Percentiles rank a stretch among this genome's conserved stretches.
These are phyloP conservation scores for Chaetops frenatus DNA, from an alignment of 2,113 vertebrate species.

Conservation along the genomic window DNA sequence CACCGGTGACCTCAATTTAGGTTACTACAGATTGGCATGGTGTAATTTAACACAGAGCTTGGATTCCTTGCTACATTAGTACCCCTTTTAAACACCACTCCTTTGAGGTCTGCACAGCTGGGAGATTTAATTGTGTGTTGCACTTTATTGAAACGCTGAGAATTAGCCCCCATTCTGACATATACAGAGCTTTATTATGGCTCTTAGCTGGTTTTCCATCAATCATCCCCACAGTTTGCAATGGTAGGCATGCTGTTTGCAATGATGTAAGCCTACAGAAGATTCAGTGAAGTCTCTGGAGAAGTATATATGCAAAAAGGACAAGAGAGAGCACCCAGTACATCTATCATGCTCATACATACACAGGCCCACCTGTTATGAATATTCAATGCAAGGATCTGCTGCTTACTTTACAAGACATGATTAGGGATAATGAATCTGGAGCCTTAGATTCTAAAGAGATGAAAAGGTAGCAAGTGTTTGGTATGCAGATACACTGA, in stretches of 20 bases:
- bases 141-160: not conserved
- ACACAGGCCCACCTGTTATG: not conserved
- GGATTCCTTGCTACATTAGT: not conserved
- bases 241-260: not conserved
- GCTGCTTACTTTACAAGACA: not conserved
- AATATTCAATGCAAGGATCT: not conserved
- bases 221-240: not conserved
- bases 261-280: not conserved
- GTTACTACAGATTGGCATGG: not conserved
- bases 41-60: not conserved
- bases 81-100: not conserved
- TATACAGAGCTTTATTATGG: not conserved
- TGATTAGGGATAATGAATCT: not conserved
- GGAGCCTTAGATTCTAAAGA: not conserved
- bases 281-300: not conserved
- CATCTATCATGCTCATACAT: not conserved
- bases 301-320: not conserved
- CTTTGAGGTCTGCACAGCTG: not conserved
- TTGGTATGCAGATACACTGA: not conserved
- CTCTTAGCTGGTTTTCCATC: not conserved
- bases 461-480: not conserved
- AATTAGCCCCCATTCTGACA: not conserved
- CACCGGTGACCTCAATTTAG: not conserved
- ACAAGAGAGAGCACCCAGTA: not conserved
- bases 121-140: not conserved